phyloP scores from a whole-genome alignment of 2,113 vertebrate species.

The Conger conger region DNA sequence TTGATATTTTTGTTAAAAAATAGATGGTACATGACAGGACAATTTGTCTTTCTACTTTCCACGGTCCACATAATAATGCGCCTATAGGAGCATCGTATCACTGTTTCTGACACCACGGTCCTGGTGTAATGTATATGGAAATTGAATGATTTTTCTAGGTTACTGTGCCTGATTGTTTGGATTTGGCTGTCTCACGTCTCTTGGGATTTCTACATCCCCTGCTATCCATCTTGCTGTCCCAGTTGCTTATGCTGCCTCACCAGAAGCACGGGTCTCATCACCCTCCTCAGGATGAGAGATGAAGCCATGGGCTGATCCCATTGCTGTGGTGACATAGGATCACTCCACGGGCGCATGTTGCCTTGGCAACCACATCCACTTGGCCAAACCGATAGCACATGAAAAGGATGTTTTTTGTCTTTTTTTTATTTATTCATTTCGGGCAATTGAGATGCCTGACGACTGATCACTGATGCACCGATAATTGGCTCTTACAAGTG shows the following conservation, averaged over 20 bases:
- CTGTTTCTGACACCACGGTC: not conserved
- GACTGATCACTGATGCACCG: not conserved
- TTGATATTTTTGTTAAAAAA: not conserved
- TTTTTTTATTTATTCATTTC: too few species aligned
- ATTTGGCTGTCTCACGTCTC: conserved; percentile 6
- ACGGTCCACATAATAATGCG: not conserved
- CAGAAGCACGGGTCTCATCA: conserved; percentile 48
- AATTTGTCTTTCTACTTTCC: not conserved
- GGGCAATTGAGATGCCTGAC: not conserved
- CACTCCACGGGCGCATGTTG: conserved; percentile 22
- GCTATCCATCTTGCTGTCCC: not conserved
- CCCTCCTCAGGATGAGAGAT: conserved; percentile 54
- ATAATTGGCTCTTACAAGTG: too few species aligned
- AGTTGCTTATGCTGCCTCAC: conserved; percentile 45
- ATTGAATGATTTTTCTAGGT: not conserved
- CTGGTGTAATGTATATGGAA: not conserved
- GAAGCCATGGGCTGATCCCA: conserved; percentile 50
- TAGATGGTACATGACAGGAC: not conserved
- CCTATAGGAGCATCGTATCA: not conserved
- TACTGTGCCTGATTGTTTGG: not conserved
- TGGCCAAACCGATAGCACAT: conserved; percentile 19
- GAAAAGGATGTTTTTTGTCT: not conserved
- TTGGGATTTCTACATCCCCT: conserved; percentile 21
- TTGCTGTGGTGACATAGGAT: conserved; percentile 4
- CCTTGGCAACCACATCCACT: conserved; percentile 50